Conservation (phyloP, 2,888 invertebrate species). For the Sinelater perroti region DNA sequence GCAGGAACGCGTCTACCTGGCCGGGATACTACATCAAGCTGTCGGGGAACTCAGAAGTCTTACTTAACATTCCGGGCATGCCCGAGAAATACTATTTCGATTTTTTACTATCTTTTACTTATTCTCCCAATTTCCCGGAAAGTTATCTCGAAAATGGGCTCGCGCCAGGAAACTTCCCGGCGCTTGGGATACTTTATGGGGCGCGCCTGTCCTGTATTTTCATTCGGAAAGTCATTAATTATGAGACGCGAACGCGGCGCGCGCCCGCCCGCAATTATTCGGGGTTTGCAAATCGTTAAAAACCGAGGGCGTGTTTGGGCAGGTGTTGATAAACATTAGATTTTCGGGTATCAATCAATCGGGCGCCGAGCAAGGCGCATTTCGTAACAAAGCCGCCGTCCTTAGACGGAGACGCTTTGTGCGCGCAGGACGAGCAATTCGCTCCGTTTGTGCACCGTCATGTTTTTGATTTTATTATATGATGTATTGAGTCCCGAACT, state of each 20-base stretch:
- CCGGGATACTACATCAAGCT: conserved; percentile 53
- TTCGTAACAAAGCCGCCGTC: conserved; percentile 10
- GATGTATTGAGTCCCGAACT: conserved; percentile 5
- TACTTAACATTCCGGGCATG: conserved; percentile 49
- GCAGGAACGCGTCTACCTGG: conserved; percentile 45
- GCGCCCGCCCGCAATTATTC: conserved; percentile 8
- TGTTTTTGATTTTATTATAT: conserved; percentile 22
- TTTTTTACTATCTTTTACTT: conserved; percentile 39
- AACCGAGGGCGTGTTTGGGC: conserved; percentile 12
- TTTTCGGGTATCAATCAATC: conserved; percentile 21
- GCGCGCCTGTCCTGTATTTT: background rate
- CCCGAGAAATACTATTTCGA: conserved; percentile 39
- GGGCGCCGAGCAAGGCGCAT: conserved; percentile 7
- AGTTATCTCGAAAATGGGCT: conserved; percentile 23
- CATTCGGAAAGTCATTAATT: conserved; percentile 10
- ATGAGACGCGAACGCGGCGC: too few species aligned
- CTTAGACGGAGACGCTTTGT: conserved; percentile 16
- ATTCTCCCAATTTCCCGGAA: conserved; percentile 28
- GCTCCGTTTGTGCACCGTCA: conserved; percentile 15
- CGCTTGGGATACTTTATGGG: conserved; percentile 14
- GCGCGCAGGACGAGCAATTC: conserved; percentile 18
- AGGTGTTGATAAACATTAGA: conserved; percentile 22
- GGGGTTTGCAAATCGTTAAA: conserved; percentile 17
- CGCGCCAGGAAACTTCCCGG: conserved; percentile 6
- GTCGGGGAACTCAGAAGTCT: conserved; percentile 51